Conservation (phyloP, 2,888 invertebrate genomes). For the Harpagoxenus sublaevis region DNA sequence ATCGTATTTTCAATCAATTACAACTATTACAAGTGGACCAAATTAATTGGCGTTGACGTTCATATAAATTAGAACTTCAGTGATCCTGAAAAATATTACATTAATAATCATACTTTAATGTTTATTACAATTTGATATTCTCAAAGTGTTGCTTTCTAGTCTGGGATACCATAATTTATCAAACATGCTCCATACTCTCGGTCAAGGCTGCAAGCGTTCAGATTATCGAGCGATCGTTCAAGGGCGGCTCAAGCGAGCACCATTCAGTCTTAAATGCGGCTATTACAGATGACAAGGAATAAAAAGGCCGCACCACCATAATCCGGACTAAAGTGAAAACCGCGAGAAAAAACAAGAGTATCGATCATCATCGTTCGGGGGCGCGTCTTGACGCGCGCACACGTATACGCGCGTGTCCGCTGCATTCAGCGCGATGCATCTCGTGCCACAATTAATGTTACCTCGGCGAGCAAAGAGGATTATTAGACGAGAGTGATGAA, state of each 20-base stretch:
- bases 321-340: slow-evolving; percentile 51
- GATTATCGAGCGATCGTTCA: slow-evolving; percentile 26
- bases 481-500: slow-evolving; percentile 83
- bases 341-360: slow-evolving; percentile 47
- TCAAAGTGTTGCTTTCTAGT: too few relatives aligned
- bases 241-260: slow-evolving; percentile 22
- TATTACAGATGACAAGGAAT: slow-evolving; percentile 39
- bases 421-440: slow-evolving; percentile 54
- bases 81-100: neutral
- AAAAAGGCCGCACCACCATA: slow-evolving; percentile 33
- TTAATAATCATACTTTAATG: neutral
- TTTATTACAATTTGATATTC: slow-evolving; percentile 3
- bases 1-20: neutral
- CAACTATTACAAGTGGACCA: neutral
- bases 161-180: slow-evolving; percentile 24
- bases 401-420: slow-evolving; percentile 26
- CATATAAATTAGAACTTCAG: neutral
- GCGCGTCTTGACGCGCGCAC: slow-evolving; percentile 34
- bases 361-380: slow-evolving; percentile 52
- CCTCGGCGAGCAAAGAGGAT: slow-evolving; percentile 77
- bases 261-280: slow-evolving; percentile 44
- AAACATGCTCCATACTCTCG: slow-evolving; percentile 5
- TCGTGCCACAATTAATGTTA: slow-evolving; percentile 76
- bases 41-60: neutral
- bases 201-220: slow-evolving; percentile 23